Evolutionary conservation across 2,797 vertebrate genomes (phyloP).

Genomic region (Cossypha caffra): DNA sequence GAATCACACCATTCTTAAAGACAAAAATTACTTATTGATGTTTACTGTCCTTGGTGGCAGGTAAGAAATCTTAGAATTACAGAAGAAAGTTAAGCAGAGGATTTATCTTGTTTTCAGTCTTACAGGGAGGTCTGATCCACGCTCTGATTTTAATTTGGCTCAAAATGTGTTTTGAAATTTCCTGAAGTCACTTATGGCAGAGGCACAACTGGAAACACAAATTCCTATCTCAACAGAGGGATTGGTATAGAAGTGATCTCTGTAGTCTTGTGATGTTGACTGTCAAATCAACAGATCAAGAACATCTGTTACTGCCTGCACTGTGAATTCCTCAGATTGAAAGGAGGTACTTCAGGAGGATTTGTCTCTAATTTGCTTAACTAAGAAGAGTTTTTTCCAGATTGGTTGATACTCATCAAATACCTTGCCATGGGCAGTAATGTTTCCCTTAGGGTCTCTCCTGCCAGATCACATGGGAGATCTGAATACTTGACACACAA

Average conservation of each 20-base stretch:
- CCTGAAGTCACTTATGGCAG: neutral
- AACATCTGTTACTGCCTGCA: neutral
- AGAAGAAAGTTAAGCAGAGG: neutral
- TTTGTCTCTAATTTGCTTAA: neutral
- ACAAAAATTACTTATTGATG: neutral
- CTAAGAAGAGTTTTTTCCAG: neutral
- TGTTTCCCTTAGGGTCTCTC: neutral
- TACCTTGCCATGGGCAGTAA: neutral
- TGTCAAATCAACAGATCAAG: constrained; percentile 11
- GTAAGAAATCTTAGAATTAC: neutral
- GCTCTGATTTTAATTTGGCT: neutral
- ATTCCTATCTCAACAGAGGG: neutral
- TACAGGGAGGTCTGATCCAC: neutral
- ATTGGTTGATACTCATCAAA: neutral
- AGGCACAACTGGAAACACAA: neutral
- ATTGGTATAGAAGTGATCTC: neutral
- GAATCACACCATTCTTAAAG: neutral
- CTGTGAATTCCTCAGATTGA: neutral
- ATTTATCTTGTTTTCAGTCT: neutral
- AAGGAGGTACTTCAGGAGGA: neutral
- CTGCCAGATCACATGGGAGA: neutral
- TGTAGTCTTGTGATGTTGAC: neutral
- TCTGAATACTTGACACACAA: neutral
- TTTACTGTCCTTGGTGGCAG: neutral
- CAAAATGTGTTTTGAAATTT: neutral